Evolutionary conservation across 1,140 invertebrate genomes (phyloP).

Genomic region (Cataglyphis hispanica): DNA sequence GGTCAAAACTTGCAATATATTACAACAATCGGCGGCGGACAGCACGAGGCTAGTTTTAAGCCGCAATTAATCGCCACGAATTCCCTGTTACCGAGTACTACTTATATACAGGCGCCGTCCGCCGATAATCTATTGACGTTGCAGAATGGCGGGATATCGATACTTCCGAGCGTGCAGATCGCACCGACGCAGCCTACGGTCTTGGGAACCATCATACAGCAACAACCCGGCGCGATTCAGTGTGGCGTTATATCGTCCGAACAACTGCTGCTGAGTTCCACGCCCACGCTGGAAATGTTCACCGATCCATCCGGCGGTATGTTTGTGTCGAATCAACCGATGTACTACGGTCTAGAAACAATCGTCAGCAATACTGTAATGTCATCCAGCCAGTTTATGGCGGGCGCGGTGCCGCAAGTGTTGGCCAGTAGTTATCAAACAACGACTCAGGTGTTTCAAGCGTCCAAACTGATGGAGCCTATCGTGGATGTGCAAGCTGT

Average conservation of each 20-base stretch:
- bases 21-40: conserved; percentile 87
- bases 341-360: conserved; percentile 93
- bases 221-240: conserved; percentile 86
- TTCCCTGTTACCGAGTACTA: conserved; percentile 88
- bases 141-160: conserved; percentile 88
- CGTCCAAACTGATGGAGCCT: conserved; percentile 92
- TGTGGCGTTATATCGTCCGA: conserved; percentile 87
- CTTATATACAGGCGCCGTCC: conserved; percentile 89
- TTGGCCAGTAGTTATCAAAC: conserved; percentile 93
- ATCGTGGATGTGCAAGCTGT: conserved; percentile 88
- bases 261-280: conserved; percentile 89
- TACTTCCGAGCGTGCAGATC: conserved; percentile 87
- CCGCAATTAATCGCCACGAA: conserved; percentile 88
- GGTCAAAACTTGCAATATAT: conserved; percentile 91
- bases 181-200: conserved; percentile 85
- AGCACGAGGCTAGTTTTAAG: conserved; percentile 87
- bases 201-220: conserved; percentile 89
- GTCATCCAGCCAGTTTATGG: conserved; percentile 93
- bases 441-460: conserved; percentile 93
- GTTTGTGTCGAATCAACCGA: conserved; percentile 90
- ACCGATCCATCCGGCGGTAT: conserved; percentile 90
- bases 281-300: conserved; percentile 90
- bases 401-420: conserved; percentile 92
- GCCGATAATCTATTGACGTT: conserved; percentile 88
- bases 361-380: conserved; percentile 95